Evolutionary conservation across 2,888 invertebrate species (phyloP), one percentile per base, ranked within the genome.

Genomic region (Idaea straminata): DNA sequence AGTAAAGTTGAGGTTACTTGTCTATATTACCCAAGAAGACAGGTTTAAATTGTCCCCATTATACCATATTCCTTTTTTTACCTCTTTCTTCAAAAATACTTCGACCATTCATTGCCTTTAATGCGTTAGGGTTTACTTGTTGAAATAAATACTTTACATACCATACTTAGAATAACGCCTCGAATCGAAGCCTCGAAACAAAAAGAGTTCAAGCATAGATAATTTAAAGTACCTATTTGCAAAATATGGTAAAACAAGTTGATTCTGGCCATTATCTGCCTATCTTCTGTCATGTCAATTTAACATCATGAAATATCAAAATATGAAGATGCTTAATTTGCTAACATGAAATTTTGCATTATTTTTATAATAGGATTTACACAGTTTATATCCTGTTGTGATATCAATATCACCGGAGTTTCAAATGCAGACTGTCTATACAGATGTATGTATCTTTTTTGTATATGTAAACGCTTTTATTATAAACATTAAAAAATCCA

Each of bases 291-390:
- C 47, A 64, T 66, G 79, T 77, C 79, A 78, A 65, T 63, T 61
- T 61, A 77, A 72, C 79, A 78, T 72, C 78, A 82, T 81, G 79
- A 73, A 68, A 82, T 83, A 86, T 87, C 88, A 86, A 84, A 85
- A 81, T 77, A 84, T 64, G 76, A 83, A 78, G 79, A 78, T 81
- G 76, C 79, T 77, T 70, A 80, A 83, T 87, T 88, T 85, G 74
- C 81, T 86, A 91, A 74, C 82, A 91, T 91, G 92, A 86, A 83
- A 88, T 83, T 83, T 82, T 79, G 80, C 81, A 79, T 81, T 79
- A 79, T 87, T 87, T 87, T 91, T 78, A 80, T 88, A 83, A 78
- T 85, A 83, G 77, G 83, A 76, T 83, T 86, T 86, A 81, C 81
- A 83, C 80, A 85, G 72, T 74, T 83, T 71, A 77, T 83, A 77